Percentiles rank a stretch among this genome's conserved stretches.
Evolutionary conservation across 2,113 vertebrate species (phyloP).

Genomic region (Rhynchomys soricoides): DNA sequence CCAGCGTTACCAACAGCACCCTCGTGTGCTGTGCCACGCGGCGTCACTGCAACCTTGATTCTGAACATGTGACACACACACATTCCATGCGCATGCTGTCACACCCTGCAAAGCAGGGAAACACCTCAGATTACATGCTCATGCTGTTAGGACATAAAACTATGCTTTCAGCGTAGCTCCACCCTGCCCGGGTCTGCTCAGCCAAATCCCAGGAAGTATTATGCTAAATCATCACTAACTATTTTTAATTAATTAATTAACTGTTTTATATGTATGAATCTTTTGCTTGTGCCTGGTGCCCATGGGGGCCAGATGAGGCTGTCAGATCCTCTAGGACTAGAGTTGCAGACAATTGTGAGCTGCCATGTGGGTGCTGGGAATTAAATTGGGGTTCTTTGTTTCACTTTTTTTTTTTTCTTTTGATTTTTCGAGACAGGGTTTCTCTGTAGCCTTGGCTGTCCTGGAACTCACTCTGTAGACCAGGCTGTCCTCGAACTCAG

Average conservation of each 20-base stretch:
- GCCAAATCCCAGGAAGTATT: background rate
- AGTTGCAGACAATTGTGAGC: background rate
- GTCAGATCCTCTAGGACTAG: background rate
- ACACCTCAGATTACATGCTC: background rate
- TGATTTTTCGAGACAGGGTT: too few relatives aligned
- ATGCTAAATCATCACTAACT: background rate
- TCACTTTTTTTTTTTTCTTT: background rate
- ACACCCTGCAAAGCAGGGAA: background rate
- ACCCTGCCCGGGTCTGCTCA: too few relatives aligned
- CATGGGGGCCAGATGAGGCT: background rate
- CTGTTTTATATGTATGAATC: background rate
- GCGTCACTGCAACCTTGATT: background rate
- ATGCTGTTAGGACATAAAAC: background rate
- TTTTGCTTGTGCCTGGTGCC: background rate
- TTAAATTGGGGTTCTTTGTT: too few relatives aligned
- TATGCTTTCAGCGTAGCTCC: background rate
- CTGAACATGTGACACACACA: background rate
- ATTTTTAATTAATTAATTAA: background rate
- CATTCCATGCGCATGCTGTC: background rate
- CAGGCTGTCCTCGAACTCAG: too few relatives aligned
- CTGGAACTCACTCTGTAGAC: too few relatives aligned
- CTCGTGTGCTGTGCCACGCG: fast-evolving
- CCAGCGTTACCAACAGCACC: background rate
- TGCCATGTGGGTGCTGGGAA: background rate
- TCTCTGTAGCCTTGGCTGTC: too few relatives aligned